phyloP scores from a whole-genome alignment of 1,140 invertebrate genomes.

The Ruditapes philippinarum region DNA sequence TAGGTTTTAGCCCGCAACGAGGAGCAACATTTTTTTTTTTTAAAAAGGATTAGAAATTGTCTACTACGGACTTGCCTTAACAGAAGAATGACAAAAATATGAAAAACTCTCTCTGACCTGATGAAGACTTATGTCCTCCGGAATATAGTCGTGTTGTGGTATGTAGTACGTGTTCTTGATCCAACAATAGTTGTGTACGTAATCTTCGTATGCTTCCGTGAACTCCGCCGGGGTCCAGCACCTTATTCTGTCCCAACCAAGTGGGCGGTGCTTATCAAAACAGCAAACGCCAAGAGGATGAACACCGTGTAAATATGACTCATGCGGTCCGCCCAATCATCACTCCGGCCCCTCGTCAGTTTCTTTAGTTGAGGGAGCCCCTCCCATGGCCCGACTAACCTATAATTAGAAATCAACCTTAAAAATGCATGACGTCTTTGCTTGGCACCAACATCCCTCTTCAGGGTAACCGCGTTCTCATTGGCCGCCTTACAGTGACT shows the following conservation, averaged over 20 bases:
- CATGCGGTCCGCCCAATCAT: constrained; percentile 74
- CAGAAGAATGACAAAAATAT: no score
- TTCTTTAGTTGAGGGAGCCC: constrained; percentile 42
- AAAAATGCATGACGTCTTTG: no score
- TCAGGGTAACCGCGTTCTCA: no score
- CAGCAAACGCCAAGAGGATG: constrained; percentile 71
- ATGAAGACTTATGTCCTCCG: constrained; percentile 71
- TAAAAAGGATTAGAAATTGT: no score
- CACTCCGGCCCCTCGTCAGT: constrained; percentile 78
- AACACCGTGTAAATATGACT: constrained; percentile 78
- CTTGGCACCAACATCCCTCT: no score
- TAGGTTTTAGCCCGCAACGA: no score
- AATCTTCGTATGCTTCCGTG: constrained; percentile 26
- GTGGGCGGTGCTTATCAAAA: constrained; percentile 87
- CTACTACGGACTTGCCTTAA: no score
- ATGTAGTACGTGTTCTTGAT: constrained; percentile 95
- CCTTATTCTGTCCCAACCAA: constrained; percentile 92
- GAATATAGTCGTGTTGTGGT: constrained; percentile 77
- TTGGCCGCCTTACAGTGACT: no score
- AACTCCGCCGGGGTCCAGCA: constrained; percentile 82
- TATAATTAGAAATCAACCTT: no score
- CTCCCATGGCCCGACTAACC: neutral
- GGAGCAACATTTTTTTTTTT: no score
- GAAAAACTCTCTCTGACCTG: no score
- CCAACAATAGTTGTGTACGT: constrained; percentile 90